Evolutionary conservation across 2,797 vertebrate genomes (phyloP), one percentile per base, ranked within the genome.

Genomic region (Phataginus tricuspis): DNA sequence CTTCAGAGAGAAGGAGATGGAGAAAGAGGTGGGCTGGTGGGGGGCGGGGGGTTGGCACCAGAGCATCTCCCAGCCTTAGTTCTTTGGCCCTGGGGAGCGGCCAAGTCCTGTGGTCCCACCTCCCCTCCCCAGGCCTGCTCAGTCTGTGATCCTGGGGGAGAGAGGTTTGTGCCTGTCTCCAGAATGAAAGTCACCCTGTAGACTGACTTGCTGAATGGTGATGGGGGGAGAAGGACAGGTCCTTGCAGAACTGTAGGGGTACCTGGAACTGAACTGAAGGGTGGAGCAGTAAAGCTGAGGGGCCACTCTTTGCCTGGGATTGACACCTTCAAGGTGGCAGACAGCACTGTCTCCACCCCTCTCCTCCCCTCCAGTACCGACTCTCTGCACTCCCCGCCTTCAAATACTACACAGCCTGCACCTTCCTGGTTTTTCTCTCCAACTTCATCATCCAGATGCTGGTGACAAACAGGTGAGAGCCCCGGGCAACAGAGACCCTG

Each of bases 401-500:
- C 78, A 99, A 99, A 95, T 98, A 98, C 78, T 99, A 99, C 0
- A 96, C 99, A 19, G 98, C 98, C 97, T 99, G 99, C 96, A 84
- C 99, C 7, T 98, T 98, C 72, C 84, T 99, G 39, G 98, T 99
- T 97, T 99, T 99, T 66, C 85, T 98, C 11, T 97, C 98, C 57
- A 96, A 99, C 63, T 99, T 99, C 94, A 69, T 97, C 23, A 98
- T 99, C 94, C 99, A 99, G 98, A 99, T 99, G 98, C 98, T 99
- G 15, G 99, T 99, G 86, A 99, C 99, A 4, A 85, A 98, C 85
- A 99, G 97, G 99, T 99, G 97, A 99, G 94, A 4, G 15, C 13
- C 39, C 31, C 31, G 34, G 37, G 27, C 37, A 59, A 34, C 51
- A 29, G 53, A 31, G 23, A 27, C 4, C 31, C 74, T 29, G 23